Base-by-base conservation (phyloP, 1,140 invertebrate genomes). In the Macrocentrus cingulum region DNA sequence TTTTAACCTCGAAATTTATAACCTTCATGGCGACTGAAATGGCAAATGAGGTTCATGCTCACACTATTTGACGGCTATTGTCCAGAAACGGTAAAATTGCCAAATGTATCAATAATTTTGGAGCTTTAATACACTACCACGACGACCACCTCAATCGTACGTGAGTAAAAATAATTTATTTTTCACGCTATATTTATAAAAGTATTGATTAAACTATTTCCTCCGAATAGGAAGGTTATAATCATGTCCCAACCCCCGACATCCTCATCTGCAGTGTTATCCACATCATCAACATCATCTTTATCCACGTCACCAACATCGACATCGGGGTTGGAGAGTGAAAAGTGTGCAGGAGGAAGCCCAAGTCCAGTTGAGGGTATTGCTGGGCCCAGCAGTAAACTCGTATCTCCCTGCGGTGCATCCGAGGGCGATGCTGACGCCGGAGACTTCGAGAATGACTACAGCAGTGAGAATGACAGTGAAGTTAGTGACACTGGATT, bases 171-270 rank as follows among this genome's bases (percentile, higher is more conserved):
- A 2, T 25, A 19, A 44, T 44, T 44, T 44, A 7, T 44, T 7
- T 48, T 3, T 48, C 29, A 1, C 5, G 0, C 4, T 23, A 34
- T 32, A 16, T 32, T 34, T 32, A 3, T 9, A n/a, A 23, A 23
- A 11, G 18, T 34, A 11, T 7, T 34, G 19, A 32, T 32, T 15
- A 32, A 1, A 34, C 9, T 32, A 32, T 34, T 32, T 34, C 9
- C 23, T 49, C 9, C 2, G 19, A 16, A 2, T 11, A 51, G 34
- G 2, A 37, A 51, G 49, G 37, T 34, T 34, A 51, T 16, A 36
- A 25, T 75, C 66, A 77, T 77, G 75, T 76, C 75, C 71, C 59
- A 73, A 64, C 68, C 75, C 64, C 65, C 71, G 46, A 69, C 75
- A 39, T 75, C 72, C 5, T 67, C 36, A 1, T 55, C 59, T 2